Conservation (phyloP, 2,888 invertebrate species). For the Scelioninae gen. 1 region DNA sequence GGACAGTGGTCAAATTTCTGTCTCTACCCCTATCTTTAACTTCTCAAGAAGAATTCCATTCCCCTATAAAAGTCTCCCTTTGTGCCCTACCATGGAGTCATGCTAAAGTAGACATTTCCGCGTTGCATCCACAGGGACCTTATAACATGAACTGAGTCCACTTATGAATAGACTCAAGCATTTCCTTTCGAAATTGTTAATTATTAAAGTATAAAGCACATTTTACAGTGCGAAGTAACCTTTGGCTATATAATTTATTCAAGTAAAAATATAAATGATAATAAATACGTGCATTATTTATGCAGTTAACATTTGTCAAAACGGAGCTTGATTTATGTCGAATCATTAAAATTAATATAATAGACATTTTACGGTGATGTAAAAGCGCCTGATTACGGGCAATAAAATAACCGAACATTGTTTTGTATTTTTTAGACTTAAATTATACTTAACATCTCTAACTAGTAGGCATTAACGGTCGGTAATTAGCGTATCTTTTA, state of each 20-base stretch:
- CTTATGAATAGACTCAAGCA: constrained; percentile 17
- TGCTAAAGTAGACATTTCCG: constrained; percentile 59
- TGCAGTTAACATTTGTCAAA: constrained; percentile 25
- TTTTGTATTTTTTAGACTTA: constrained; percentile 21
- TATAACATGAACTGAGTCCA: constrained; percentile 8
- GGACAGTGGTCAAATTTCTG: constrained; percentile 61
- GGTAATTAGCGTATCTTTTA: constrained; percentile 29
- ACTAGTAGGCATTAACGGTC: constrained; percentile 3
- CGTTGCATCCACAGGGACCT: constrained; percentile 42
- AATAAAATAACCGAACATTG: constrained; percentile 34
- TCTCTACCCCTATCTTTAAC: constrained; percentile 57
- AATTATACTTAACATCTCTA: neutral
- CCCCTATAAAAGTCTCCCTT: constrained; percentile 28
- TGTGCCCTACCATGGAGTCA: constrained; percentile 41
- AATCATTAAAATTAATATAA: constrained; percentile 33
- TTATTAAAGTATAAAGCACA: constrained; percentile 6
- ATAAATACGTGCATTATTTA: neutral
- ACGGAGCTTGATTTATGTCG: constrained; percentile 28
- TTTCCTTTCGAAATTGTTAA: constrained; percentile 37
- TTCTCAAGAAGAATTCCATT: constrained; percentile 33
- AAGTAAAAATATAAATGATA: neutral
- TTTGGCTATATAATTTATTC: constrained; percentile 9
- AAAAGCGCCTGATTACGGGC: constrained; percentile 19
- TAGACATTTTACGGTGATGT: constrained; percentile 5
- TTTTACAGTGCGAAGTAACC: constrained; percentile 4